Evolutionary conservation across 2,888 invertebrate species (phyloP).

Genomic region (Sacculina carcini): DNA sequence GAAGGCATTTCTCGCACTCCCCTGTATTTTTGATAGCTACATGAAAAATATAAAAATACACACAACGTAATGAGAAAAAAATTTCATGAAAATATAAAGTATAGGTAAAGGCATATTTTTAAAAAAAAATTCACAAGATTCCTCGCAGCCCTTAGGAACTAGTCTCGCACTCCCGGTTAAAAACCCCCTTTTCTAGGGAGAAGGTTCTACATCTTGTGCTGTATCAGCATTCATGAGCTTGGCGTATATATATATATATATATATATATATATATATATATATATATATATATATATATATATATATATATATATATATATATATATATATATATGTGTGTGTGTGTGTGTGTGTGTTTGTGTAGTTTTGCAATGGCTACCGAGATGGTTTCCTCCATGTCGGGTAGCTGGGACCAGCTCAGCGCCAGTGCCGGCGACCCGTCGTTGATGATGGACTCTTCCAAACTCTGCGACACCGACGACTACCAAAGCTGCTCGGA

Average conservation of each 20-base stretch:
- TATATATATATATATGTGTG: conserved; percentile 2
- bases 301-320: not conserved
- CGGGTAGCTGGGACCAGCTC: not conserved
- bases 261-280: conserved; percentile 3
- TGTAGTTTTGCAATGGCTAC: not conserved
- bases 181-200: no score
- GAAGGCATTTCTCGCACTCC: no score
- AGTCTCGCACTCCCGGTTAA: no score
- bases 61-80: not conserved
- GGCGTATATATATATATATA: not conserved
- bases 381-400: no score
- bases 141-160: not conserved
- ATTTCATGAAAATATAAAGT: conserved; percentile 3
- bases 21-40: not conserved
- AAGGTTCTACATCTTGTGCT: no score
- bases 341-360: not conserved
- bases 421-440: not conserved
- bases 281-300: conserved; percentile 3
- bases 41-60: not conserved
- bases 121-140: conserved; percentile 1
- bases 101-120: conserved; percentile 4
- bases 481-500: no score
- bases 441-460: not conserved
- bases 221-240: no score
- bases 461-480: no score